Percentiles rank a stretch among this genome's conserved stretches.
Evolutionary conservation across 1,140 invertebrate genomes (phyloP).

Genomic region (Drosophila pallidifrons): DNA sequence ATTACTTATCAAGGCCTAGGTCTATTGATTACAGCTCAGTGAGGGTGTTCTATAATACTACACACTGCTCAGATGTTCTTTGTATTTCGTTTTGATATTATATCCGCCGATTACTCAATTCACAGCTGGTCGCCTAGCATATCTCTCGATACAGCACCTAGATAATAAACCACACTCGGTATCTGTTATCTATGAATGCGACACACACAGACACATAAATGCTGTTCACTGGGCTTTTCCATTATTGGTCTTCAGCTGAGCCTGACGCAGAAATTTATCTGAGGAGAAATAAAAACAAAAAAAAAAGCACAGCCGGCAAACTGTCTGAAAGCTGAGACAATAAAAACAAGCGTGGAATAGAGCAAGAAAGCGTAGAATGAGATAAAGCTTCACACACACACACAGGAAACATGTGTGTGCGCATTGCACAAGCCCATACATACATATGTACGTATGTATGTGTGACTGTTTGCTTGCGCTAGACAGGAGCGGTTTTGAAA

Average conservation of each 20-base stretch:
- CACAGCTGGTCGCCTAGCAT: not conserved
- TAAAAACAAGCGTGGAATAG: constrained; percentile 39
- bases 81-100: constrained; percentile 15
- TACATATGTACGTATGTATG: not conserved
- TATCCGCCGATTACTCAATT: constrained; percentile 12
- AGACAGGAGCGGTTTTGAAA: constrained; percentile 39
- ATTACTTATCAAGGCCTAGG: constrained; percentile 44
- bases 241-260: constrained; percentile 17
- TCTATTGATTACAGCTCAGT: constrained; percentile 43
- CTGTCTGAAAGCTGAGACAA: constrained; percentile 21
- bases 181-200: constrained; percentile 10
- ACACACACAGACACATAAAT: not conserved
- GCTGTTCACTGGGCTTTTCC: constrained; percentile 8
- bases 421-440: too few species aligned
- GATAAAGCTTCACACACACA: constrained; percentile 39
- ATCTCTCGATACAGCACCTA: not conserved
- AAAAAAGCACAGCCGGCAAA: constrained; percentile 39
- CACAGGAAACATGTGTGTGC: not conserved
- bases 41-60: constrained; percentile 11
- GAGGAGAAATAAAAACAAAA: constrained; percentile 7
- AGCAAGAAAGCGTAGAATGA: constrained; percentile 36
- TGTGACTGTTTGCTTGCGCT: constrained; percentile 1
- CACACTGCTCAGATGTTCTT: constrained; percentile 1
- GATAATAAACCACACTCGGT: constrained; percentile 19
- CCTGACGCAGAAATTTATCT: constrained; percentile 28